Evolutionary conservation across 2,113 vertebrate species (phyloP), one percentile per base, ranked within the genome.

Genomic region (Marmota flaviventris): DNA sequence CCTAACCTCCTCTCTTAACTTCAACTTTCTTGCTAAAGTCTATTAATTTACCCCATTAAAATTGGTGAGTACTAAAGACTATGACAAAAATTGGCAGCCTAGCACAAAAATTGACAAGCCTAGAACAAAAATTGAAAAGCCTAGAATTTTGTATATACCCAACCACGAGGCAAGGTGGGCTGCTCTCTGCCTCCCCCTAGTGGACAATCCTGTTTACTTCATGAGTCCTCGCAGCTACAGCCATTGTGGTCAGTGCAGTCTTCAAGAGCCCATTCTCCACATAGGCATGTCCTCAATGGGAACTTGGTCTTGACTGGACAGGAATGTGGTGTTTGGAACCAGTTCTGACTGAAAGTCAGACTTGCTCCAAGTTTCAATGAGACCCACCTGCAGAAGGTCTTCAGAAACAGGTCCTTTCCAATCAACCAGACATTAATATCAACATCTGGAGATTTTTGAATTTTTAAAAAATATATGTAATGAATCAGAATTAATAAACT

Each of bases 101-200:
- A 4, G 16, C 18, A 48, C 4, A 22, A 61, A 58, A 61, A 61
- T 25, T 20, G 20, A 25, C 61, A 27, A 63, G 61, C 24, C 61
- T 8, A 8, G 56, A 58, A 29, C 11, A 22, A 61, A 58, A 61
- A 61, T 61, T 20, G 20, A 25, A 24, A 27, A 63, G 61, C 24
- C 61, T 8, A 8, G 56, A 58, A 29, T 8, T 45, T 94, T 17
- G 2, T 27, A 8, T 1, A 27, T 10, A 22, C 72, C 25, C 17
- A 24, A n/a, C 6, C 18, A 2, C n/a, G 27, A 5, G 20, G 27
- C 27, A 75, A 0, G 1, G 0, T 2, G n/a, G 27, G 2, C 13
- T 10, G 24, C 87, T 42, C 56, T 61, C 87, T 79, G 27, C 13
- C 22, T 34, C 32, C 18, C 51, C 20, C 37, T 24, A 24, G 16